A percentile compares a stretch with the other conserved stretches of the same genome.
Evolutionary conservation across 2,797 vertebrate genomes (phyloP).

Genomic region (Tenualosa ilisha): DNA sequence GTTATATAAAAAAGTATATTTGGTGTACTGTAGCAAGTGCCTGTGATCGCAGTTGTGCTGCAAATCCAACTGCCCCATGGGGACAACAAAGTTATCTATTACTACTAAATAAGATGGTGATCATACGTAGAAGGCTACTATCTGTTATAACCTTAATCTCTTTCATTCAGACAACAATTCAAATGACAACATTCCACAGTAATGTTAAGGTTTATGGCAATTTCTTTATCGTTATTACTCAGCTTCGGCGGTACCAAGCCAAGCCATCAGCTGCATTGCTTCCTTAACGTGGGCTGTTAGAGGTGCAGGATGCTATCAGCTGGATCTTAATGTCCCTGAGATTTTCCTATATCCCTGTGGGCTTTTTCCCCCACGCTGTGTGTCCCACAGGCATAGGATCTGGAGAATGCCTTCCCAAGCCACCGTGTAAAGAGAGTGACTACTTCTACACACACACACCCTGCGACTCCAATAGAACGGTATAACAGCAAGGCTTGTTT

Average conservation of each 20-base stretch:
- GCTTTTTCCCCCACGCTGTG: conserved; percentile 36
- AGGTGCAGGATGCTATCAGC: conserved; percentile 51
- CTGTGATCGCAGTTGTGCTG: no score
- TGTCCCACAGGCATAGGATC: conserved; percentile 80
- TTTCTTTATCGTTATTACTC: no score
- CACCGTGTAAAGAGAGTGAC: conserved; percentile 85
- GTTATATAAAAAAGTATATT: no score
- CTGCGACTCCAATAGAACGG: conserved; percentile 85
- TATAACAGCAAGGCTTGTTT: conserved; percentile 55
- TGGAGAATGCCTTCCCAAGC: conserved; percentile 79
- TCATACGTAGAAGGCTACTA: neutral
- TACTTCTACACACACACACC: conserved; percentile 94
- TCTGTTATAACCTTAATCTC: neutral
- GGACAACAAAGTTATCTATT: no score
- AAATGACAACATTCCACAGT: neutral
- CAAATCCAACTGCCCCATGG: no score
- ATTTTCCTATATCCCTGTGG: conserved; percentile 42
- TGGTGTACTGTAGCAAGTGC: no score
- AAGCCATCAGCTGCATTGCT: neutral
- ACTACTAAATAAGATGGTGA: no score
- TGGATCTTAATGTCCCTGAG: conserved; percentile 59
- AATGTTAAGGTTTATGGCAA: no score
- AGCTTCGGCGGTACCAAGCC: no score
- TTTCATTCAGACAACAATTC: neutral
- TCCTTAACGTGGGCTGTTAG: neutral